Conservation (phyloP, 30 jellyfish, hydroid and myxozoan genomes). For the Sanderia malayensis region DNA sequence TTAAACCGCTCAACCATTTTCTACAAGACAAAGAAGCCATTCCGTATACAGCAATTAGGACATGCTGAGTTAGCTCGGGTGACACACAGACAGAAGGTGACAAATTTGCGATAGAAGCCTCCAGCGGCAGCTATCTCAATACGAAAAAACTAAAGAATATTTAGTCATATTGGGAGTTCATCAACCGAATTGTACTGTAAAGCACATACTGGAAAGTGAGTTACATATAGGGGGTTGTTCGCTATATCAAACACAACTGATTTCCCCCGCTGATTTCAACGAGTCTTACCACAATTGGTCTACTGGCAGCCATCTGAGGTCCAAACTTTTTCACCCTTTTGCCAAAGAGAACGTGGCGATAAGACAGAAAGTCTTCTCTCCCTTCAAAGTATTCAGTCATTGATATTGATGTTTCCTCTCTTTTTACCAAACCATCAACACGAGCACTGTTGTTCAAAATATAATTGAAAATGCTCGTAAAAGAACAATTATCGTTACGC, state of each 20-base stretch:
- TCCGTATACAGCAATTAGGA: too few relatives aligned
- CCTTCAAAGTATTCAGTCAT: constrained; percentile 68
- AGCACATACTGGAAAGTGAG: too few relatives aligned
- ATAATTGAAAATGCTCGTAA: not conserved
- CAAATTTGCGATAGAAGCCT: too few relatives aligned
- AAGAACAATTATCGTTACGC: not conserved
- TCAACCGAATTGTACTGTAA: too few relatives aligned
- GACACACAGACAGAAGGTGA: too few relatives aligned
- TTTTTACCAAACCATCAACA: constrained; percentile 79
- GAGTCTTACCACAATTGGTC: constrained; percentile 73
- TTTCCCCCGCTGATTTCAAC: not conserved
- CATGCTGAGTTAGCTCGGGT: too few relatives aligned
- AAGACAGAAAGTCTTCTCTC: constrained; percentile 67
- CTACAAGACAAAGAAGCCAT: too few relatives aligned
- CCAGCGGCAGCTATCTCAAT: too few relatives aligned
- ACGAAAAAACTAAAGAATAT: too few relatives aligned
- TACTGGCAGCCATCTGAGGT: constrained; percentile 57
- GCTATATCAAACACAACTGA: too few relatives aligned
- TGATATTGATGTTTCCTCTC: constrained; percentile 71
- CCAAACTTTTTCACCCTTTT: constrained; percentile 89
- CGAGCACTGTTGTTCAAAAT: constrained; percentile 57
- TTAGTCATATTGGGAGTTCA: too few relatives aligned
- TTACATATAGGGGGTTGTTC: too few relatives aligned
- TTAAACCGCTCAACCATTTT: constrained; percentile 72
- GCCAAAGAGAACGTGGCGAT: constrained; percentile 61